Evolutionary conservation across 2,113 vertebrate genomes (phyloP), one percentile per base, ranked within the genome.

Genomic region (Rhodinocichla rosea): DNA sequence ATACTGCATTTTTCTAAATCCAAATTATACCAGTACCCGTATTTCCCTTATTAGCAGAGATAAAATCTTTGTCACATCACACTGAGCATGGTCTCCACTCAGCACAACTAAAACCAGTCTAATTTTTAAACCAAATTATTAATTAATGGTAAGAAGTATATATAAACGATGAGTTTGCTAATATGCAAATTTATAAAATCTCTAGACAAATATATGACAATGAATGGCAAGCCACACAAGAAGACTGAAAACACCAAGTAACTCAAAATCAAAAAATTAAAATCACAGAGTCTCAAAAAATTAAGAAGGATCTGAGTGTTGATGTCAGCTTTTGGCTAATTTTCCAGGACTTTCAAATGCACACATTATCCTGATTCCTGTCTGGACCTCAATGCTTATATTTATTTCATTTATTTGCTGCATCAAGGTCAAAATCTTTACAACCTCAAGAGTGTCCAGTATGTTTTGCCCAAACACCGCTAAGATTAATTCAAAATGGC

Each of bases 1-100:
- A 97, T 59, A 76, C 75, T 83, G 78, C 55, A 79, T 92, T 97
- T 95, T 92, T 76, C 84, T 69, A 90, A 79, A 91, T 92, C 90
- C 53, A 92, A 95, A 97, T 96, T 96, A 91, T 70, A 92, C 73
- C 59, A 69, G 56, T 83, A 69, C 87, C 77, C 71, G 33, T 63
- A 92, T 87, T 94, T 93, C 80, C 59, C 77, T 74, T 92, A 90
- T 56, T 24, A 90, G 57, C 39, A 45, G 21, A 60, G 59, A 57
- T n/a, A 64, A 77, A 79, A 35, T 69, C 67, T 92, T 60, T 65
- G 69, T 21, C 44, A 65, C 19, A 37, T 40, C 28, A 76, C 5
- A 23, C 4, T 53, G 33, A 88, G 55, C 40, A 30, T 0, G 11
- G 53, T 15, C 10, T 7, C 49, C 42, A 55, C 30, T 69, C 65